Conservation (phyloP, 2,113 vertebrate species). For the Sinocyclocheilus anshuiensis region DNA sequence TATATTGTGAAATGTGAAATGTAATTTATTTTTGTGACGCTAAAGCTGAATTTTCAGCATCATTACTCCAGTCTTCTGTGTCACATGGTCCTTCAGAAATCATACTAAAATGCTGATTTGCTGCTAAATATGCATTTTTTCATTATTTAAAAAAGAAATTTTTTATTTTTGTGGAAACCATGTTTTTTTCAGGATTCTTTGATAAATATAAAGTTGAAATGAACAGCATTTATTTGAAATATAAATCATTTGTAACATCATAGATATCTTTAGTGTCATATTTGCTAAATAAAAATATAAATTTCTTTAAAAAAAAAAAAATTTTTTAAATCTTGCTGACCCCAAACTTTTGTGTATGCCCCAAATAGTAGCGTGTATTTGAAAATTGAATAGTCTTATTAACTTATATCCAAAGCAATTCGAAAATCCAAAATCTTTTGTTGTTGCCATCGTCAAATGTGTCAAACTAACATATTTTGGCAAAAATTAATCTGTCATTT, state of each 20-base stretch:
- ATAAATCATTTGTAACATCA: background rate
- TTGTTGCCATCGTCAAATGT: background rate
- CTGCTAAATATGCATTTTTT: background rate
- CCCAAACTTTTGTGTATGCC: background rate
- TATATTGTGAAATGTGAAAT: background rate
- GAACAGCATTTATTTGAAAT: too few relatives aligned
- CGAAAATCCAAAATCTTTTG: too few relatives aligned
- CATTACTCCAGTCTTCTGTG: background rate
- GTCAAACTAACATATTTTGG: background rate
- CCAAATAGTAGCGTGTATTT: background rate
- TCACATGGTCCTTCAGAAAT: background rate
- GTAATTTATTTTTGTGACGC: background rate
- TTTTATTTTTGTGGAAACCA: background rate
- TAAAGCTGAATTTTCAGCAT: background rate
- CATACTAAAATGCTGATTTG: background rate
- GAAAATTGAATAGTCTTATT: background rate
- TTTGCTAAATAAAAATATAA: too few relatives aligned
- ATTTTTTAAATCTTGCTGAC: background rate
- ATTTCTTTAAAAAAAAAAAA: too few relatives aligned
- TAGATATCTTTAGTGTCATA: background rate
- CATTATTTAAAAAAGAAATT: background rate
- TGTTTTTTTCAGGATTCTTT: background rate
- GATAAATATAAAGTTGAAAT: too few relatives aligned
- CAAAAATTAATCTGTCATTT: background rate
- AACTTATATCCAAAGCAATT: background rate